Percentiles rank a stretch among this genome's conserved stretches.
These are phyloP conservation scores for Xestia sexstrigata DNA, from an alignment of 2,888 invertebrate genomes.

Conservation along the genomic window DNA sequence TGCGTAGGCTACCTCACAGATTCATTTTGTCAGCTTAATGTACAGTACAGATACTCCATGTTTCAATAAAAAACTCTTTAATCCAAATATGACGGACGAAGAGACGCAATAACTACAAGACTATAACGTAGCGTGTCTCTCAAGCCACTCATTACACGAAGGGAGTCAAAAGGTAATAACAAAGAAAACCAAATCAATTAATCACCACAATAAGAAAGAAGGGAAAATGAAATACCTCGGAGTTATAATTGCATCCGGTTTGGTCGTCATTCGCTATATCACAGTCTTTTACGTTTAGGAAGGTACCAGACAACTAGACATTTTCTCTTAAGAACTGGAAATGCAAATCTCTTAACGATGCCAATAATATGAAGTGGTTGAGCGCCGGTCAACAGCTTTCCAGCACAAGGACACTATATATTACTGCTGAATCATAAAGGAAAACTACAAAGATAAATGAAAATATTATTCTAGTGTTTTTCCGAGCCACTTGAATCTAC, in stretches of 20 bases:
- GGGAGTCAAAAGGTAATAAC: conserved; percentile 23
- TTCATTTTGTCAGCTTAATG: not conserved
- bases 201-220: conserved; percentile 25
- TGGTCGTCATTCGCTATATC: conserved; percentile 5
- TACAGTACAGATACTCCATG: not conserved
- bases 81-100: not conserved
- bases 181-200: conserved; percentile 23
- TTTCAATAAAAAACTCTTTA: not conserved
- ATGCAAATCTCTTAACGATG: conserved; percentile 54
- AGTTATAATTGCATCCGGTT: conserved; percentile 24
- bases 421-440: conserved; percentile 21
- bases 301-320: conserved; percentile 2
- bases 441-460: conserved; percentile 41
- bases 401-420: conserved; percentile 27
- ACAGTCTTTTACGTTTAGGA: conserved; percentile 3
- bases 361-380: conserved; percentile 43
- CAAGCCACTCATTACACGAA: not conserved
- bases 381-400: conserved; percentile 43
- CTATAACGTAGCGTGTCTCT: not conserved
- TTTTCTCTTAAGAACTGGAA: conserved; percentile 41
- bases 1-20: not conserved
- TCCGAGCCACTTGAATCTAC: conserved; percentile 40
- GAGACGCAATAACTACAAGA: not conserved
- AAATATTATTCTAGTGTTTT: conserved; percentile 52
- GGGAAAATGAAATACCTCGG: conserved; percentile 9